Evolutionary conservation across 2,113 vertebrate genomes (phyloP).

Genomic region (Paracanthobrama guichenoti): DNA sequence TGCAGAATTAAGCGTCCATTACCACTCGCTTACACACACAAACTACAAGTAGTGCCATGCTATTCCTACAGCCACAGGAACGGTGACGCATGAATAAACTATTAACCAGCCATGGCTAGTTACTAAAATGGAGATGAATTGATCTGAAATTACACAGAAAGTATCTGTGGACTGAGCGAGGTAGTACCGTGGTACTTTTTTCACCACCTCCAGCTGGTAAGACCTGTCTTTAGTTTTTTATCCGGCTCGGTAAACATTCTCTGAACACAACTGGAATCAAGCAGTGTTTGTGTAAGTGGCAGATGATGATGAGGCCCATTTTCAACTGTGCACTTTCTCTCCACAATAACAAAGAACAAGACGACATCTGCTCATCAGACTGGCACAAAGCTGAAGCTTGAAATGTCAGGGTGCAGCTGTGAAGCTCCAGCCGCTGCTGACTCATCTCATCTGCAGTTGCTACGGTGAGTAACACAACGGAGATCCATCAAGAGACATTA

Average conservation of each 20-base stretch:
- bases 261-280: neutral
- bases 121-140: neutral
- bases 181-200: neutral
- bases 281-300: neutral
- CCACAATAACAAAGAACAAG: neutral
- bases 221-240: neutral
- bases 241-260: neutral
- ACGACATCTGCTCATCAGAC: slow-evolving; percentile 31
- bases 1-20: neutral
- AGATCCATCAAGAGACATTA: slow-evolving; percentile 45
- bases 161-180: neutral
- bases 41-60: neutral
- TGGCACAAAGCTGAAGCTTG: slow-evolving; percentile 1
- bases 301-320: neutral
- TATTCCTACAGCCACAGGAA: neutral
- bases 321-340: neutral
- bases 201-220: neutral
- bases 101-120: neutral
- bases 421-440: slow-evolving; percentile 40
- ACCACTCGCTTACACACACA: neutral
- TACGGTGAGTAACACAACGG: slow-evolving; percentile 46
- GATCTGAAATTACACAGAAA: neutral
- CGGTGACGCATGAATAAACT: neutral
- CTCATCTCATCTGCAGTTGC: slow-evolving; percentile 53
- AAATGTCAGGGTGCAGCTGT: slow-evolving; percentile 36